A percentile compares a stretch with the other conserved stretches of the same genome.
Conservation (phyloP, 2,888 invertebrate genomes). For the Nudaria mundana region DNA sequence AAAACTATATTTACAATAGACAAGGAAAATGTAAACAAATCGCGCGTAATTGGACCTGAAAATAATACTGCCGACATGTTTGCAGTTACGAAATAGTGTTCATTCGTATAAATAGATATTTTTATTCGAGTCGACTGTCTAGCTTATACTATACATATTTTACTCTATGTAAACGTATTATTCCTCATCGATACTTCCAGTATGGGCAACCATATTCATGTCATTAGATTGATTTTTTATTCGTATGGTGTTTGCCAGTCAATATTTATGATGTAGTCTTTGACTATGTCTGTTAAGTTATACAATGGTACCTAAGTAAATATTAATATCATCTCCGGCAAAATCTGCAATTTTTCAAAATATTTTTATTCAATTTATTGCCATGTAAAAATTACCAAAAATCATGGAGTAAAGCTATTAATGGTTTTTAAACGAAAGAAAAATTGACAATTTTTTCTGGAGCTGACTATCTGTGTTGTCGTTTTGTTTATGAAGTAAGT, state of each 20-base stretch:
- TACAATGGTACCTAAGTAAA: too few species aligned
- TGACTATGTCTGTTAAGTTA: too few species aligned
- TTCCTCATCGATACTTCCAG: slow-evolving; percentile 42
- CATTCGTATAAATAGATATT: slow-evolving; percentile 13
- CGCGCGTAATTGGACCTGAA: too few species aligned
- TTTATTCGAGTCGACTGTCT: slow-evolving; percentile 15
- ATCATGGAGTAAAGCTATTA: too few species aligned
- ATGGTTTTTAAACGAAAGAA: too few species aligned
- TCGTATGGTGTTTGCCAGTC: slow-evolving; percentile 14
- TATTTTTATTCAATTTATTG: too few species aligned
- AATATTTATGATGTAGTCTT: slow-evolving; percentile 22
- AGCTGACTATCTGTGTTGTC: slow-evolving; percentile 17
- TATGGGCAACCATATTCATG: slow-evolving; percentile 47
- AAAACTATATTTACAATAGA: too few species aligned
- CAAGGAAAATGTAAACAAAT: too few species aligned
- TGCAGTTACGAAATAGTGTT: slow-evolving; percentile 12
- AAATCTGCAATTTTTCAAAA: too few species aligned
- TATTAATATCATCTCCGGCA: too few species aligned
- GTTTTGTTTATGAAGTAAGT: slow-evolving; percentile 1
- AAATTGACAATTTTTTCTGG: slow-evolving; percentile 25
- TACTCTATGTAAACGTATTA: slow-evolving; percentile 7
- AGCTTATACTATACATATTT: slow-evolving; percentile 28
- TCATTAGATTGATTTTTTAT: slow-evolving; percentile 41
- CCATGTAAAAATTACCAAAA: too few species aligned
- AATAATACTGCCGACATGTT: background rate